Conservation (phyloP, 2,797 vertebrate species). For the Eidolon dupreanum region DNA sequence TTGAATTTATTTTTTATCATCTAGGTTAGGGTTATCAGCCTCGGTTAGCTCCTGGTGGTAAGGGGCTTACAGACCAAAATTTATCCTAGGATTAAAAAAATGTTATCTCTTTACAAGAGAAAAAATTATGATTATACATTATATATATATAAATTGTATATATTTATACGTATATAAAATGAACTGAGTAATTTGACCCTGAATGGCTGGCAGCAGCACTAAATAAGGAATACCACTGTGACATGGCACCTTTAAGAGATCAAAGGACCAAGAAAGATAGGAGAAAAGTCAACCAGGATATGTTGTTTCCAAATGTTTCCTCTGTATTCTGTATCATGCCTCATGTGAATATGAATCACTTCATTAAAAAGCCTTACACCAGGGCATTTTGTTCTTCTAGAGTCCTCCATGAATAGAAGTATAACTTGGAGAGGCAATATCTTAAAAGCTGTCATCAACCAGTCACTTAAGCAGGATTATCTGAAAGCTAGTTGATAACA, state of each 20-base stretch:
- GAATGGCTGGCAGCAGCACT: not conserved
- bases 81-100: not conserved
- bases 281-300: not conserved
- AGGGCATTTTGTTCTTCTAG: not conserved
- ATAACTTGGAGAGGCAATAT: constrained; percentile 41
- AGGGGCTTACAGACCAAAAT: not conserved
- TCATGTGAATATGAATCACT: not conserved
- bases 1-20: not conserved
- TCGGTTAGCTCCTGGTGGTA: not conserved
- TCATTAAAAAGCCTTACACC: not conserved
- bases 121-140: not conserved
- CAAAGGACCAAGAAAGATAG: not conserved
- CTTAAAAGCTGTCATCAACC: constrained; percentile 66
- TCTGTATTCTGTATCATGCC: not conserved
- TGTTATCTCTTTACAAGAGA: not conserved
- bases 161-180: not conserved
- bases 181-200: not conserved
- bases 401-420: constrained; percentile 54
- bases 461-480: constrained; percentile 54
- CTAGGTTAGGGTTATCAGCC: not conserved
- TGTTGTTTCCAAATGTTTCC: not conserved
- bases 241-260: not conserved
- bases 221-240: not conserved
- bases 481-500: constrained; percentile 49
- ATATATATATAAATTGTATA: not conserved